phyloP scores from a whole-genome alignment of 2,888 invertebrate species.

The Heliconius ethilla region DNA sequence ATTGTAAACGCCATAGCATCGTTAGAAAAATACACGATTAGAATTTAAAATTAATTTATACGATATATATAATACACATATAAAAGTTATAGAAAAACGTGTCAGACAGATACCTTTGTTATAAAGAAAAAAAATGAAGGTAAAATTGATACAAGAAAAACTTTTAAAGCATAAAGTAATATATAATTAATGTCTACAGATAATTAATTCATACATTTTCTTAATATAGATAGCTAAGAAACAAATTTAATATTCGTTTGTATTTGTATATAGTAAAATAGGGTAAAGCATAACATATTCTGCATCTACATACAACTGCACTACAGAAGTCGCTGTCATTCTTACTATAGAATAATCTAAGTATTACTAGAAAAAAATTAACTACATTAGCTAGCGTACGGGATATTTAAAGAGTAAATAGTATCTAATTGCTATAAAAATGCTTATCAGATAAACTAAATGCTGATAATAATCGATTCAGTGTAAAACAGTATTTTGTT shows the following conservation, averaged over 20 bases:
- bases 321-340: conserved; percentile 36
- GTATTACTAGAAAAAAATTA: conserved; percentile 28
- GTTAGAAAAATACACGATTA: conserved; percentile 17
- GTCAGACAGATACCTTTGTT: background rate
- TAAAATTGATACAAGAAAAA: background rate
- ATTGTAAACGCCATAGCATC: conserved; percentile 1
- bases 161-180: background rate
- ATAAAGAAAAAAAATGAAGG: background rate
- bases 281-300: background rate
- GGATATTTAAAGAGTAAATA: conserved; percentile 39
- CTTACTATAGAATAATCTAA: conserved; percentile 20
- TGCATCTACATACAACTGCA: conserved; percentile 37
- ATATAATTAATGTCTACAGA: background rate
- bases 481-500: background rate
- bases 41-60: conserved; percentile 11
- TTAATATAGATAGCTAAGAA: background rate
- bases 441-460: background rate
- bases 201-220: background rate
- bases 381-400: conserved; percentile 38
- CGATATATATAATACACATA: background rate
- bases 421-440: conserved; percentile 35
- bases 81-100: conserved; percentile 9
- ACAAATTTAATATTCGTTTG: conserved; percentile 12
- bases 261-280: conserved; percentile 12
- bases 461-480: background rate